A percentile compares a stretch with the other conserved stretches of the same genome.
Conservation (phyloP, 2,888 invertebrate genomes). For the Dryobota labecula region DNA sequence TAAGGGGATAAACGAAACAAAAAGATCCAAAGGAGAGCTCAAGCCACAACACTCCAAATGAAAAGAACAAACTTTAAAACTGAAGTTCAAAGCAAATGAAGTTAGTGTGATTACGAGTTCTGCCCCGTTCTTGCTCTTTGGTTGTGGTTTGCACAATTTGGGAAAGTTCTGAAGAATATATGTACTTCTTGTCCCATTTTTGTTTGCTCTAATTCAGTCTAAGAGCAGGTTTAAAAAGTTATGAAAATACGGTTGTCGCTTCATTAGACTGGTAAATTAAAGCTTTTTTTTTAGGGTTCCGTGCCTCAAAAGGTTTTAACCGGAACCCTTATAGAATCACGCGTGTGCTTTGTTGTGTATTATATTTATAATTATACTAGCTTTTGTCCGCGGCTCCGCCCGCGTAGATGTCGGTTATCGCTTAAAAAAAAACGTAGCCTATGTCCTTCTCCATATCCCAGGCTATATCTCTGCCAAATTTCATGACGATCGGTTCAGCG, state of each 20-base stretch:
- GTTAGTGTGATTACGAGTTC: neutral
- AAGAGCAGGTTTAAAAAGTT: neutral
- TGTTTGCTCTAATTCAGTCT: neutral
- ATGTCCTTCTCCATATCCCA: too few species aligned
- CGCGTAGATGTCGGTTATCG: too few species aligned
- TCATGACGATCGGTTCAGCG: too few species aligned
- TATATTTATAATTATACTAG: too few species aligned
- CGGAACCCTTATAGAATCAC: too few species aligned
- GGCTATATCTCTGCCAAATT: too few species aligned
- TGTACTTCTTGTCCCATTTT: neutral
- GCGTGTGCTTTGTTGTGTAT: too few species aligned
- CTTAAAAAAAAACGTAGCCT: too few species aligned
- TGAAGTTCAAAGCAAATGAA: slow-evolving; percentile 1
- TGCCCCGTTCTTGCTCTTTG: neutral
- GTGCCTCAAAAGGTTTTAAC: too few species aligned
- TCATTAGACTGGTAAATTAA: neutral
- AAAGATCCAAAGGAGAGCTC: slow-evolving; percentile 11
- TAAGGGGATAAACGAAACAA: neutral
- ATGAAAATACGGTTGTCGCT: neutral
- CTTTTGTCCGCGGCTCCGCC: too few species aligned
- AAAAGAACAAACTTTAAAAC: slow-evolving; percentile 11
- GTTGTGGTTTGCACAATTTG: slow-evolving; percentile 23
- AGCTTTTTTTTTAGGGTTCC: neutral
- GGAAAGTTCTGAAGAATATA: slow-evolving; percentile 11
- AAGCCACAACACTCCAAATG: neutral